Conservation (phyloP, 2,113 vertebrate genomes). For the Chionodraco myersi region DNA sequence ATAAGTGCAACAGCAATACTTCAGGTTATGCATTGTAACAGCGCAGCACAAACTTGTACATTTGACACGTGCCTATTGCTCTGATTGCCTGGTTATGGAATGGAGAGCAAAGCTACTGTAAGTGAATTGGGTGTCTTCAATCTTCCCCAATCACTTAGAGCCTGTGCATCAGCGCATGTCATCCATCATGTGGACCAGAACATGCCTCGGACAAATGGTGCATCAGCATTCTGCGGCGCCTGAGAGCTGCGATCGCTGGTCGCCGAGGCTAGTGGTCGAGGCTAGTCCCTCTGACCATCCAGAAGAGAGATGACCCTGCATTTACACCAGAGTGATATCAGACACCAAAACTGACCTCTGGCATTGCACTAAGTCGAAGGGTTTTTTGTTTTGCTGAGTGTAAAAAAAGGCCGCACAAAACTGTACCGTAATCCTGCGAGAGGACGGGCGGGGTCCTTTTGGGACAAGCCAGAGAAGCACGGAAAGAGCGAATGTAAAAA, state of each 20-base stretch:
- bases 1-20: constrained; percentile 5
- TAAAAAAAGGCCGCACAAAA: constrained; percentile 35
- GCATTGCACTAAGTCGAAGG: constrained; percentile 27
- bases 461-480: constrained; percentile 47
- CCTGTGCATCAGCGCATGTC: constrained; percentile 88
- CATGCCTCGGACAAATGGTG: constrained; percentile 85
- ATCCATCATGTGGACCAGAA: constrained; percentile 91
- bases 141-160: constrained; percentile 95
- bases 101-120: constrained; percentile 88
- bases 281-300: constrained; percentile 31
- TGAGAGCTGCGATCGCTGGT: constrained; percentile 14
- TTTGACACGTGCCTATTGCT: constrained; percentile 84
- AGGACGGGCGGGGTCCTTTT: constrained; percentile 30
- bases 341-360: constrained; percentile 57
- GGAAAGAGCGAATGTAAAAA: constrained; percentile 36
- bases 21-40: constrained; percentile 17
- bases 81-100: constrained; percentile 91
- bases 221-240: constrained; percentile 88
- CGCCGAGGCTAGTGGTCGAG: constrained; percentile 27
- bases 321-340: constrained; percentile 39
- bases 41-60: constrained; percentile 31
- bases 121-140: constrained; percentile 95
- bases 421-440: not conserved
- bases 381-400: constrained; percentile 51
- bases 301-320: constrained; percentile 54